A percentile compares a stretch with the other conserved stretches of the same genome.
phyloP scores from a whole-genome alignment of 1,140 invertebrate genomes.

The Tetranychus urticae region DNA sequence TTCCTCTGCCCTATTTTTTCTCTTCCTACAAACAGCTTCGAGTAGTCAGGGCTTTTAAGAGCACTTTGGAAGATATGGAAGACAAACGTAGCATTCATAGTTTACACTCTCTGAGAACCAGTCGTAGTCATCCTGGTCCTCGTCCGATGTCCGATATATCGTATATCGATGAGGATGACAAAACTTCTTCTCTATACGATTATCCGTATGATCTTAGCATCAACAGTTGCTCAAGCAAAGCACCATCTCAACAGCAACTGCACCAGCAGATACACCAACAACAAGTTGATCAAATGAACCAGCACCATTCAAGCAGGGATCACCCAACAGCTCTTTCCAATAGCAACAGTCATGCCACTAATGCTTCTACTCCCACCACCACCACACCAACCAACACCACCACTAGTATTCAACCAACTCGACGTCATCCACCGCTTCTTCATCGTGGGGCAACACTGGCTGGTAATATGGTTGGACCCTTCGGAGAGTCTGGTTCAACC shows the following conservation, averaged over 20 bases:
- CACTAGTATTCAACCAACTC: background rate
- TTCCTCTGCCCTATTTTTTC: slow-evolving; percentile 13
- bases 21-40: slow-evolving; percentile 69
- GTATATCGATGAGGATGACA: slow-evolving; percentile 19
- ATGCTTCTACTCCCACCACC: background rate
- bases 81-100: slow-evolving; percentile 92
- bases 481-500: background rate
- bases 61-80: slow-evolving; percentile 95
- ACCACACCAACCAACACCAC: background rate
- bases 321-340: background rate
- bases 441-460: background rate
- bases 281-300: no score
- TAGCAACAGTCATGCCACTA: background rate
- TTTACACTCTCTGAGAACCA: slow-evolving; percentile 76
- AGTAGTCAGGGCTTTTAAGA: slow-evolving; percentile 99
- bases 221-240: background rate
- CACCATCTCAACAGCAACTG: background rate
- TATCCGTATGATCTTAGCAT: slow-evolving; percentile 4
- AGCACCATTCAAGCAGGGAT: no score
- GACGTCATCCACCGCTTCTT: background rate
- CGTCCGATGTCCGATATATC: slow-evolving; percentile 39
- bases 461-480: no score
- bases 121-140: slow-evolving; percentile 45
- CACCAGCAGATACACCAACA: background rate
- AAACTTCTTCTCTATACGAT: slow-evolving; percentile 26